phyloP scores from a whole-genome alignment of 1,140 invertebrate genomes.

The Protaetia brevitarsis region DNA sequence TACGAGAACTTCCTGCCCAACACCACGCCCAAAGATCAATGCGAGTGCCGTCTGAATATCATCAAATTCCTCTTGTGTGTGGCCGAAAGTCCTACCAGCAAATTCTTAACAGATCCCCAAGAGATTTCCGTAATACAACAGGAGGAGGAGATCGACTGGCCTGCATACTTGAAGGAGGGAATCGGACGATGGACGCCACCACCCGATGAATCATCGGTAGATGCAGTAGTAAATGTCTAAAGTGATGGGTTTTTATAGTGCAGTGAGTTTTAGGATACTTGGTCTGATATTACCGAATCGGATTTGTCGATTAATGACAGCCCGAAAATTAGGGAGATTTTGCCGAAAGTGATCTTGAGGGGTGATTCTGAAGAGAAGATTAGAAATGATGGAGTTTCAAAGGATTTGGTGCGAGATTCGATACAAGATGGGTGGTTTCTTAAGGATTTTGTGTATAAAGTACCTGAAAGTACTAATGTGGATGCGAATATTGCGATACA shows the following conservation, averaged over 20 bases:
- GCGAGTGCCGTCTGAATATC: slow-evolving; percentile 32
- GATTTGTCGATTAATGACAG: not conserved
- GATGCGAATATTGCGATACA: slow-evolving; percentile 41
- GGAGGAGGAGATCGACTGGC: slow-evolving; percentile 43
- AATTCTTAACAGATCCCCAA: slow-evolving; percentile 39
- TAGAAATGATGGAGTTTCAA: not conserved
- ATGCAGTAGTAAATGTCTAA: slow-evolving; percentile 27
- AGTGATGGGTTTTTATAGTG: not conserved
- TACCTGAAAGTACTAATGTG: slow-evolving; percentile 34
- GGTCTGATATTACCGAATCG: not conserved
- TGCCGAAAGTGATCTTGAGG: not conserved
- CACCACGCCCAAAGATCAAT: slow-evolving; percentile 30
- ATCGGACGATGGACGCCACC: slow-evolving; percentile 39
- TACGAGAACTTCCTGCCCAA: slow-evolving; percentile 40
- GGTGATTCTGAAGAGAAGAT: not conserved
- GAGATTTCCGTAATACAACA: slow-evolving; percentile 20
- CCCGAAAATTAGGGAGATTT: not conserved
- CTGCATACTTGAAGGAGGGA: slow-evolving; percentile 41
- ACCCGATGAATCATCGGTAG: slow-evolving; percentile 29
- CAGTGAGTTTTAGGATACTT: not conserved
- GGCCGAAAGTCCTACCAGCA: slow-evolving; percentile 41
- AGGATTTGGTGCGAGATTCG: not conserved
- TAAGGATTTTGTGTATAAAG: slow-evolving; percentile 26
- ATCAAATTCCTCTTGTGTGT: slow-evolving; percentile 41
- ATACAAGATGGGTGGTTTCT: slow-evolving; percentile 29